Evolutionary conservation across 2,113 vertebrate genomes (phyloP).

Genomic region (Platichthys stellatus): DNA sequence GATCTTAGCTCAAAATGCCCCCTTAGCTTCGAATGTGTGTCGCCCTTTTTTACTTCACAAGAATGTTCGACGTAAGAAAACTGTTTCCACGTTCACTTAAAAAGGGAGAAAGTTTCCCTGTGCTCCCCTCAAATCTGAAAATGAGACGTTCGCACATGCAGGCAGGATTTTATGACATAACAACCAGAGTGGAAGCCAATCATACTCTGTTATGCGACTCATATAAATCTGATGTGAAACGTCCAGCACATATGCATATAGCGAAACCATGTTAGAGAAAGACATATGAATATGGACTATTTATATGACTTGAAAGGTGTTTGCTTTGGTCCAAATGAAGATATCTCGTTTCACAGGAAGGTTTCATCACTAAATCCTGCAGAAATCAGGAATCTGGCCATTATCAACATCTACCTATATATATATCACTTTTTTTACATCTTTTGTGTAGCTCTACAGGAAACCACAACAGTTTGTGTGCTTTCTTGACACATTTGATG

Average conservation of each 20-base stretch:
- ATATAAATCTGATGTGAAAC: background rate
- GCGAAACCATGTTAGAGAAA: slow-evolving; percentile 17
- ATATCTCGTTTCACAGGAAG: slow-evolving; percentile 59
- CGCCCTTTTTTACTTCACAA: background rate
- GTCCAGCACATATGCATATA: background rate
- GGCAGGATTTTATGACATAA: background rate
- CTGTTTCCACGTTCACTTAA: background rate
- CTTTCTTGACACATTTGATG: slow-evolving; percentile 24
- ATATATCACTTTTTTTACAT: background rate
- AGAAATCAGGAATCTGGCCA: slow-evolving; percentile 48
- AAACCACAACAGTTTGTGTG: slow-evolving; percentile 22
- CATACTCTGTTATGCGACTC: too few relatives aligned
- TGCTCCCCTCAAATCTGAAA: background rate
- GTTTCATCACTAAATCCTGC: slow-evolving; percentile 51
- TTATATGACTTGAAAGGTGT: slow-evolving; percentile 15
- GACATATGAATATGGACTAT: slow-evolving; percentile 31
- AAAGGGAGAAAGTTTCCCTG: background rate
- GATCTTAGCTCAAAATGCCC: too few relatives aligned
- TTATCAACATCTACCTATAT: slow-evolving; percentile 19
- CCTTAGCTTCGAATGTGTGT: background rate
- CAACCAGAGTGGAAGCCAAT: too few relatives aligned
- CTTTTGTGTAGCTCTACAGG: background rate
- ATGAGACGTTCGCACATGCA: background rate
- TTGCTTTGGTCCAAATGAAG: slow-evolving; percentile 54
- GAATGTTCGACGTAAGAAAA: background rate